Base-by-base conservation (phyloP, 2,113 vertebrate genomes). In the Isichthys henryi region DNA sequence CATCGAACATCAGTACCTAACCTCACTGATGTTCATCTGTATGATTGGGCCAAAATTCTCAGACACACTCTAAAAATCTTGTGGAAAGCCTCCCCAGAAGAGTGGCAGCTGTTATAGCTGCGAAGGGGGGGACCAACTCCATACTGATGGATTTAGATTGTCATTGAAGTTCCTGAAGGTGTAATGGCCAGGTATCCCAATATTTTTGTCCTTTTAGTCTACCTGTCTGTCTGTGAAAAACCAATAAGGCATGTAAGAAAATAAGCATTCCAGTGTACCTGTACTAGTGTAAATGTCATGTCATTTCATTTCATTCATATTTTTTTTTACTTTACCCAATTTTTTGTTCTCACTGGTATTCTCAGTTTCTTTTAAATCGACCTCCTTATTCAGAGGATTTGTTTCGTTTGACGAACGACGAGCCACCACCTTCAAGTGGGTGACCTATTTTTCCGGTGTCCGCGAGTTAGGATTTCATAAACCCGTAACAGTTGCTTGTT, bases 381-480 rank as follows among this genome's bases (percentile, higher is more conserved):
- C 74, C 74, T 77, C 6, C 35, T 80, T 80, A 80, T 84, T 84
- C 39, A 4, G 43, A 48, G 43, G 21, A 84, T 46, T 46, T 84
- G 82, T 45, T 48, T 45, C 19, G 6, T 84, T 84, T 84, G 5
- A 84, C 82, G 3, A 84, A 84, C 3, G 23, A 48, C 7, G 43
- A 45, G 80, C 43, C 39, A 9, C 43, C 80, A 43, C 74, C 19
- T 82, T 82, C 35, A 48, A 84, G 45, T 48, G 39, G 45, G 45
- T 84, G 49, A 87, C 85, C 85, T 50, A 83, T 83, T 87, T 66
- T 85, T 82, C 31, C 11, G 8, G 84, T 89, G 56, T n/a, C 66
- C 27, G 82, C 86, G 83, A 35, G 43, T 48, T 90, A 80, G 85
- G 53, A 91, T 88, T 87, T 91, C 7, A 80, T 70, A 49, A 83